Base-by-base conservation (phyloP, 2,888 invertebrate genomes). In the Arenicola marina region DNA sequence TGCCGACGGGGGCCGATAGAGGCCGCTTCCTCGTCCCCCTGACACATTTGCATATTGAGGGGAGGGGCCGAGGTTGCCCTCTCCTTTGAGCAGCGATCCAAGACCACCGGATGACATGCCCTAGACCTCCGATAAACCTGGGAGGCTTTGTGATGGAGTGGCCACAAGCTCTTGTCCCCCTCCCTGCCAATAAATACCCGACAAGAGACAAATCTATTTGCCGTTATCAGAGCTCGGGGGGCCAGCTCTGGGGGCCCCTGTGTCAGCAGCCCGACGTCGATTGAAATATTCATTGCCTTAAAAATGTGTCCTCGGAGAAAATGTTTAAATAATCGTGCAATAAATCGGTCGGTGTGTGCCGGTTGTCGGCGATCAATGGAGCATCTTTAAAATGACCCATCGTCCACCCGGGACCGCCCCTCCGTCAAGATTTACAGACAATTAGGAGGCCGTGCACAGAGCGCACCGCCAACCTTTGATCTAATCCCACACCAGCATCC, bases 201-300 rank as follows among this genome's bases (percentile, higher is more conserved):
- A 11, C 26, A 24, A 24, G 48, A 48, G 48, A 48, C 48, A 48
- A 48, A 48, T 48, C 48, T 48, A 48, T 48, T 48, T 24, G 18
- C 48, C 48, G 48, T 48, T 48, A 48, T 48, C 48, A n/a, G 48
- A 7, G n/a, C n/a, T n/a, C n/a, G n/a, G n/a, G n/a, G n/a, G n/a
- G n/a, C n/a, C n/a, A n/a, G n/a, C n/a, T n/a, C n/a, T n/a, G n/a
- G n/a, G n/a, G n/a, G n/a, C n/a, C n/a, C n/a, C n/a, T n/a, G n/a
- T n/a, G n/a, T n/a, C n/a, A n/a, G n/a, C n/a, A n/a, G n/a, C n/a
- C n/a, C n/a, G n/a, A n/a, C n/a, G n/a, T n/a, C n/a, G n/a, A n/a
- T n/a, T n/a, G n/a, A n/a, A n/a, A n/a, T n/a, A n/a, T n/a, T n/a
- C n/a, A n/a, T n/a, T n/a, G n/a, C n/a, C n/a, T n/a, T n/a, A n/a